Conservation (phyloP, 2,888 invertebrate genomes). For the Aromia moschata region DNA sequence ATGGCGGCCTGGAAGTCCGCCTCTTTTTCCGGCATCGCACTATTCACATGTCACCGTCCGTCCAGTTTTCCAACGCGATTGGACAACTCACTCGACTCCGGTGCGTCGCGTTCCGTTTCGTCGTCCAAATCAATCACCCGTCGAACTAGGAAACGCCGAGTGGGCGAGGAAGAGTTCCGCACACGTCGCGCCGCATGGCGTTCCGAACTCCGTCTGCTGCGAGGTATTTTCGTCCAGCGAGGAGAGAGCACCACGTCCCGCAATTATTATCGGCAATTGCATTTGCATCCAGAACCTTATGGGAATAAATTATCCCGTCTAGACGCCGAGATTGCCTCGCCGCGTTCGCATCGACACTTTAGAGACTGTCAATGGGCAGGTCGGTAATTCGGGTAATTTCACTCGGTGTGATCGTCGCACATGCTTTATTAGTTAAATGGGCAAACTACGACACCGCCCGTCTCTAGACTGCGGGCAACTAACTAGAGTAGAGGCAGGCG, state of each 20-base stretch:
- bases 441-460: slow-evolving; percentile 10
- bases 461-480: slow-evolving; percentile 55
- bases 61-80: slow-evolving; percentile 9
- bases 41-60: slow-evolving; percentile 39
- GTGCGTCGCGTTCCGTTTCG: background rate
- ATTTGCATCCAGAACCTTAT: slow-evolving; percentile 12
- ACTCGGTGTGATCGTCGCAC: slow-evolving; percentile 37
- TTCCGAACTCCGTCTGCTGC: slow-evolving; percentile 1
- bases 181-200: background rate
- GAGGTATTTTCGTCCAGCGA: slow-evolving; percentile 5
- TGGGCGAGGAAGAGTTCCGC: background rate
- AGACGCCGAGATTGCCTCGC: slow-evolving; percentile 11
- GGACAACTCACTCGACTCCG: background rate
- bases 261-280: slow-evolving; percentile 11
- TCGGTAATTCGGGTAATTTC: slow-evolving; percentile 7
- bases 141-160: slow-evolving; percentile 5
- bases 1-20: slow-evolving; percentile 60
- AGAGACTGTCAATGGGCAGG: slow-evolving; percentile 9
- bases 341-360: slow-evolving; percentile 11
- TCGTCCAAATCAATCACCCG: slow-evolving; percentile 3
- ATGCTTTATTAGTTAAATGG: slow-evolving; percentile 49
- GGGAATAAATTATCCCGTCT: slow-evolving; percentile 11
- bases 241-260: background rate
- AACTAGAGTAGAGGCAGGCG: slow-evolving; percentile 59
- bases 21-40: slow-evolving; percentile 62